A percentile compares a stretch with the other conserved stretches of the same genome.
Conservation (phyloP, 2,797 vertebrate species). For the Microcaecilia unicolor region DNA sequence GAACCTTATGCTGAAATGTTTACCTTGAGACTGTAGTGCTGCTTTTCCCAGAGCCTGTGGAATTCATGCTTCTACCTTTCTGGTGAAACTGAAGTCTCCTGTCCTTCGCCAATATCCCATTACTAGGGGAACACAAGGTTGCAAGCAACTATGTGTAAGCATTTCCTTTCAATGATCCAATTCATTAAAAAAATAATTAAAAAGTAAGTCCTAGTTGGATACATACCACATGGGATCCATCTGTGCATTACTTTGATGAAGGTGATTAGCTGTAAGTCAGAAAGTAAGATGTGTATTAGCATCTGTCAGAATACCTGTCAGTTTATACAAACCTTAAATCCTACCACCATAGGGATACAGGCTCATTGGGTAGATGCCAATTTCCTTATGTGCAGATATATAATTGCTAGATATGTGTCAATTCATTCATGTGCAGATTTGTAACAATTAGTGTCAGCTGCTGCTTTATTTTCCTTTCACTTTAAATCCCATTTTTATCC, state of each 20-base stretch:
- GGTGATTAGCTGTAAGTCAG: constrained; percentile 76
- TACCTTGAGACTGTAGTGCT: constrained; percentile 89
- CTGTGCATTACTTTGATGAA: constrained; percentile 63
- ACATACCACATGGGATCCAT: constrained; percentile 68
- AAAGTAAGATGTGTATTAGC: constrained; percentile 1
- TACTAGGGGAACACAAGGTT: constrained; percentile 51
- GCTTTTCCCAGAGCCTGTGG: constrained; percentile 92
- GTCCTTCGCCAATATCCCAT: constrained; percentile 71
- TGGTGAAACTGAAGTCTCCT: constrained; percentile 83
- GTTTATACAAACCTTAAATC: not conserved
- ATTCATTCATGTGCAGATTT: not conserved
- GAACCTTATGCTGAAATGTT: not conserved
- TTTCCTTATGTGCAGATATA: no score
- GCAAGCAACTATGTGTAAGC: constrained; percentile 9
- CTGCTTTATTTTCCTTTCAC: not conserved
- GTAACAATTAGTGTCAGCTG: constrained; percentile 5
- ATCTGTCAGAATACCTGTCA: constrained; percentile 4
- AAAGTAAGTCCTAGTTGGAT: no score
- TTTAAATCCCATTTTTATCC: constrained; percentile 6
- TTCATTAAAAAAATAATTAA: not conserved
- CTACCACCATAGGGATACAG: not conserved
- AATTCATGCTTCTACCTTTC: constrained; percentile 91
- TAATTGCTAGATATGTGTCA: constrained; percentile 12
- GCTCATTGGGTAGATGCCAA: not conserved
- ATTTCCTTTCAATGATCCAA: fast-evolving